Evolutionary conservation across 2,797 vertebrate species (phyloP).

Genomic region (Leucoraja ocellata): DNA sequence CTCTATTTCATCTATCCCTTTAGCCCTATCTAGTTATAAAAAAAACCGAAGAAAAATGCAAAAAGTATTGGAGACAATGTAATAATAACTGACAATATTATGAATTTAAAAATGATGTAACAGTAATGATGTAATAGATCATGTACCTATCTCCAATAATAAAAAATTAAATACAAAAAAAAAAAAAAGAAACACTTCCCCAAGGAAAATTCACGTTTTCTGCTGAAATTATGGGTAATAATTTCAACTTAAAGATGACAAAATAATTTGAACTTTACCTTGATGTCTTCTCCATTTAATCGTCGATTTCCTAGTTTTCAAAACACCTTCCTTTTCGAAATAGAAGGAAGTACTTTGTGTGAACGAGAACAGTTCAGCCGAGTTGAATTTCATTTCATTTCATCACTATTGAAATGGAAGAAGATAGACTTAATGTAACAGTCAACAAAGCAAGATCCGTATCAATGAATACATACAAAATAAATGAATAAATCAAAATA

Average conservation of each 20-base stretch:
- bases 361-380: constrained; percentile 43
- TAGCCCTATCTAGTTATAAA: too few relatives aligned
- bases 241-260: background rate
- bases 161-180: too few relatives aligned
- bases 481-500: constrained; percentile 14
- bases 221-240: background rate
- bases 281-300: background rate
- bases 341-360: constrained; percentile 41
- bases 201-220: background rate
- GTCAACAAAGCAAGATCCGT: background rate
- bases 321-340: constrained; percentile 47
- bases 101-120: too few relatives aligned
- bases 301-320: constrained; percentile 43
- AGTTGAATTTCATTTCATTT: constrained; percentile 44
- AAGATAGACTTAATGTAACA: background rate
- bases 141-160: too few relatives aligned
- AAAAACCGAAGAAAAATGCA: too few relatives aligned
- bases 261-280: constrained; percentile 1
- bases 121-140: too few relatives aligned
- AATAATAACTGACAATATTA: too few relatives aligned
- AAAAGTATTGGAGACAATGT: too few relatives aligned
- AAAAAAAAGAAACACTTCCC: too few relatives aligned
- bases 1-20: too few relatives aligned
- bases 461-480: background rate
- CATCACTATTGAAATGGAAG: constrained; percentile 41